Evolutionary conservation across 1,140 invertebrate genomes (phyloP).

Genomic region (Stegodyphus mimosarum): DNA sequence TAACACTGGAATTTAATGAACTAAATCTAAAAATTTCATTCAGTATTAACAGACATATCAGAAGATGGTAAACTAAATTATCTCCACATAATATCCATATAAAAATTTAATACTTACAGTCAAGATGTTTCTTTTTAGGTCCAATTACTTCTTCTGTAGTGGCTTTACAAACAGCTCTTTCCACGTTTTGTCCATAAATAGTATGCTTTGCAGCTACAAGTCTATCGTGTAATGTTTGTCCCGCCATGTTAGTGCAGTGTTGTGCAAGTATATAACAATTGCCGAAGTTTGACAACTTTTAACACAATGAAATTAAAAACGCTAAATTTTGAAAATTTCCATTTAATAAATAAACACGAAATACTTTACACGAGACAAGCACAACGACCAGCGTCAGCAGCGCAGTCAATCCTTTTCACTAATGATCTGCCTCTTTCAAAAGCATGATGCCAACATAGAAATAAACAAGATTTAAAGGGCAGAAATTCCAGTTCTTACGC

Average conservation of each 20-base stretch:
- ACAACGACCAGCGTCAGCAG: constrained; percentile 39
- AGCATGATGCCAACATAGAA: constrained; percentile 16
- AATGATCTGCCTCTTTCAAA: constrained; percentile 26
- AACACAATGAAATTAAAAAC: not conserved
- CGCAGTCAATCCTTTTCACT: constrained; percentile 29
- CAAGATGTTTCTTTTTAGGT: constrained; percentile 99
- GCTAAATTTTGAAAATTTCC: constrained; percentile 12
- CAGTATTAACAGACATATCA: too few species aligned
- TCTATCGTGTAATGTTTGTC: constrained; percentile 57
- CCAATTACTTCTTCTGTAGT: constrained; percentile 99
- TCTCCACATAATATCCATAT: too few species aligned
- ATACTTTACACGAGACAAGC: constrained; percentile 13
- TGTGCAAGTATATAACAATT: constrained; percentile 2
- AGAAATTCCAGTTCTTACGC: not conserved
- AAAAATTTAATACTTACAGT: constrained; percentile 84
- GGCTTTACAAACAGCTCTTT: constrained; percentile 99
- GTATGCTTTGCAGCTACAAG: constrained; percentile 90
- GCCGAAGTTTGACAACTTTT: not conserved
- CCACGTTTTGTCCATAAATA: constrained; percentile 97
- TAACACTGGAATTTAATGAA: too few species aligned
- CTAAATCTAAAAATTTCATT: too few species aligned
- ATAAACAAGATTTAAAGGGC: not conserved
- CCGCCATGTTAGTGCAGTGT: constrained; percentile 54
- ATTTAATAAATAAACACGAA: constrained; percentile 18
- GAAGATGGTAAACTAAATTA: too few species aligned